Percentiles rank a stretch among this genome's conserved stretches.
Conservation (phyloP, 2,888 invertebrate species). For the Tachina lurida region DNA sequence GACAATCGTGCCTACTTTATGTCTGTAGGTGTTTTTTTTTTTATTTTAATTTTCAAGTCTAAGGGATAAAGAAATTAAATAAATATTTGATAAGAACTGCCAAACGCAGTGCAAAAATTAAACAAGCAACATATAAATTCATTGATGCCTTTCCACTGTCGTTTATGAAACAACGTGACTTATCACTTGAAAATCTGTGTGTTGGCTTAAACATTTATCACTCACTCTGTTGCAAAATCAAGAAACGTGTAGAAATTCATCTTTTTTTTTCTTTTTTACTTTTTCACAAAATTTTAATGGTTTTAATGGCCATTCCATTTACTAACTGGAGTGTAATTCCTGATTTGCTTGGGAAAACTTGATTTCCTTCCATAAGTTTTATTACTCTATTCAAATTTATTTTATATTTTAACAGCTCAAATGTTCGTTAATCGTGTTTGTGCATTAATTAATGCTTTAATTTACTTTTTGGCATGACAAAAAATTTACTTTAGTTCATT, state of each 20-base stretch:
- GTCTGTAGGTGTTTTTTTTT: slow-evolving; percentile 42
- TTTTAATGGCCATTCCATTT: slow-evolving; percentile 53
- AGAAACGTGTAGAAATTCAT: slow-evolving; percentile 66
- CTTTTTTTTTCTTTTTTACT: slow-evolving; percentile 22
- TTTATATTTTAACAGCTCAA: slow-evolving; percentile 21
- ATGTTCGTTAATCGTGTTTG: slow-evolving; percentile 44
- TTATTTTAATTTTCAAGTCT: slow-evolving; percentile 45
- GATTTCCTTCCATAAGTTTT: slow-evolving; percentile 51
- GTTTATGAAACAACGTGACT: slow-evolving; percentile 62
- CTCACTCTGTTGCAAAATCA: slow-evolving; percentile 66
- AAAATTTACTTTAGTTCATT: slow-evolving; percentile 43
- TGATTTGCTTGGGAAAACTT: slow-evolving; percentile 55
- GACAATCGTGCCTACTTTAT: slow-evolving; percentile 64
- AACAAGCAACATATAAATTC: slow-evolving; percentile 9
- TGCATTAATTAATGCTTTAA: slow-evolving; percentile 55
- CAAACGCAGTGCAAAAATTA: background rate
- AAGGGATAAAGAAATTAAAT: slow-evolving; percentile 71
- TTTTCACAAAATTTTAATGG: slow-evolving; percentile 41
- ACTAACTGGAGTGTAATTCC: slow-evolving; percentile 69
- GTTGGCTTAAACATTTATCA: slow-evolving; percentile 66
- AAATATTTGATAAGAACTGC: slow-evolving; percentile 53
- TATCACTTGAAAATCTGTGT: slow-evolving; percentile 67
- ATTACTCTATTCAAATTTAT: slow-evolving; percentile 60
- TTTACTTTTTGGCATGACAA: slow-evolving; percentile 33
- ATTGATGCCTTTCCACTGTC: slow-evolving; percentile 45